Evolutionary conservation across 2,888 invertebrate genomes (phyloP).

Genomic region (Euproctis similis): DNA sequence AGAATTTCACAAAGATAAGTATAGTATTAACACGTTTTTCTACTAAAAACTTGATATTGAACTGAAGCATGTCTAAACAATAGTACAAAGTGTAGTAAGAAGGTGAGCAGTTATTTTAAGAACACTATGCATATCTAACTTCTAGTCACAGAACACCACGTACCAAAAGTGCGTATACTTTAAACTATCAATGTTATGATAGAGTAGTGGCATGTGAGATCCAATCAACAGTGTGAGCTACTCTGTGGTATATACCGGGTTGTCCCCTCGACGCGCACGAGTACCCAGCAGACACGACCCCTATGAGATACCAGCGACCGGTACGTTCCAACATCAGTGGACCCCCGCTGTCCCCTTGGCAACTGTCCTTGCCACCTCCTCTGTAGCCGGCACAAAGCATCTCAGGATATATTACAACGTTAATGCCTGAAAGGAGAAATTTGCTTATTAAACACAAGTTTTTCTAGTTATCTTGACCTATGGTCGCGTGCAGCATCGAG

Average conservation of each 20-base stretch:
- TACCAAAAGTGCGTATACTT: constrained; percentile 9
- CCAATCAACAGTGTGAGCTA: constrained; percentile 96
- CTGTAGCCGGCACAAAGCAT: constrained; percentile 97
- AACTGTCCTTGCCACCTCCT: constrained; percentile 88
- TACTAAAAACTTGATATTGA: too few species aligned
- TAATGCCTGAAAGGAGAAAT: constrained; percentile 77
- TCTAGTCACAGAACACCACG: constrained; percentile 13
- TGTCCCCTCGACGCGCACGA: constrained; percentile 95
- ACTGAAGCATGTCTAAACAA: too few species aligned
- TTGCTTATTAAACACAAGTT: too few species aligned
- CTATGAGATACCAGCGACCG: constrained; percentile 92
- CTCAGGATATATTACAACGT: constrained; percentile 94
- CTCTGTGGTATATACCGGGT: constrained; percentile 95
- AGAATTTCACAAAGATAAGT: too few species aligned
- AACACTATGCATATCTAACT: constrained; percentile 7
- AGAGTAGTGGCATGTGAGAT: constrained; percentile 79
- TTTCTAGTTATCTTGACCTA: too few species aligned
- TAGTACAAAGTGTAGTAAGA: too few species aligned
- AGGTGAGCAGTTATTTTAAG: neutral
- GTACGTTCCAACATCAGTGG: constrained; percentile 92
- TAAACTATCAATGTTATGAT: constrained; percentile 38
- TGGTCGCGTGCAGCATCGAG: too few species aligned
- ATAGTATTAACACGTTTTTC: too few species aligned
- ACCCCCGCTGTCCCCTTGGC: constrained; percentile 90
- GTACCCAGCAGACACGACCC: constrained; percentile 94